Conservation (phyloP, 2,797 vertebrate genomes). For the Hapalemur alaotrensis region DNA sequence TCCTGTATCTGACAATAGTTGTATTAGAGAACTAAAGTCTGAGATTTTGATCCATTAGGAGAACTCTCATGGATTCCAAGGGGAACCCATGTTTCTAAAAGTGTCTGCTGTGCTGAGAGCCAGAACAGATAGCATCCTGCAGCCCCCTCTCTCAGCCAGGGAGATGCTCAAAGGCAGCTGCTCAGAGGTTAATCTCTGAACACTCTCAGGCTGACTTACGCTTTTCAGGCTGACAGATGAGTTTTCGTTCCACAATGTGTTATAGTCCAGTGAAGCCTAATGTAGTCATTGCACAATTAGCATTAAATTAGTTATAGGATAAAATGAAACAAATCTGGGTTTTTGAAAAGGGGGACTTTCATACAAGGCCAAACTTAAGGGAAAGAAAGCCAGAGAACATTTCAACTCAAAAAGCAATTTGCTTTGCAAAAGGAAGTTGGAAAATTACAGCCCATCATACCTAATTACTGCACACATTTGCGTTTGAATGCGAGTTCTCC, state of each 20-base stretch:
- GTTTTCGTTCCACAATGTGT: conserved; percentile 74
- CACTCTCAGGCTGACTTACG: conserved; percentile 69
- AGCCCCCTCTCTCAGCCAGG: neutral
- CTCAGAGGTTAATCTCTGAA: neutral
- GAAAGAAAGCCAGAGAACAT: conserved; percentile 61
- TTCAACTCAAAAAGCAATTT: conserved; percentile 53
- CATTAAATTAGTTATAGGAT: conserved; percentile 78
- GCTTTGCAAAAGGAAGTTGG: conserved; percentile 51
- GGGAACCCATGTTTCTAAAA: neutral
- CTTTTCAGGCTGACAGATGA: conserved; percentile 76
- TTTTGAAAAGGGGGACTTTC: conserved; percentile 67
- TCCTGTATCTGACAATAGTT: neutral
- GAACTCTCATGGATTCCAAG: neutral
- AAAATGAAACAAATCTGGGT: conserved; percentile 74
- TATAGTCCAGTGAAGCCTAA: conserved; percentile 74
- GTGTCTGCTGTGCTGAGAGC: neutral
- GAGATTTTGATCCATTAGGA: neutral
- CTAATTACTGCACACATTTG: conserved; percentile 50
- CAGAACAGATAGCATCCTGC: neutral
- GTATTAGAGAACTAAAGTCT: neutral
- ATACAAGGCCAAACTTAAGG: conserved; percentile 64
- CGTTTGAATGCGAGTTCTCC: neutral
- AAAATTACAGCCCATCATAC: conserved; percentile 18
- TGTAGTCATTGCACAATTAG: conserved; percentile 81
- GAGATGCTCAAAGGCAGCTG: neutral